Conservation (phyloP, 2,888 invertebrate species). For the Heliconius aoede region DNA sequence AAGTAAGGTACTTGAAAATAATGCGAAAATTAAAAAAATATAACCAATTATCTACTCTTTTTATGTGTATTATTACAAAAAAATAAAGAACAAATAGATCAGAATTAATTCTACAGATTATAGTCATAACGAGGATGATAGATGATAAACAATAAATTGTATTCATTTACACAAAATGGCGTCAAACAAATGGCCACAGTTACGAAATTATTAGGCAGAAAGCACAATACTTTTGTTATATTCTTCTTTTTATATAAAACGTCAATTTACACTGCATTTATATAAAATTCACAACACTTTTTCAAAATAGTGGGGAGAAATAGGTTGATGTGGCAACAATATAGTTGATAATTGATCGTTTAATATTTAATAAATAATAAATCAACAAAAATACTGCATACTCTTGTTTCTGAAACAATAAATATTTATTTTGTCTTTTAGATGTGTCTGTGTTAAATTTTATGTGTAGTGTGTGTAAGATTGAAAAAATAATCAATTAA, state of each 20-base stretch:
- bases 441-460: too few relatives aligned
- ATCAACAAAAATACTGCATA: too few relatives aligned
- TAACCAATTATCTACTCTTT: not conserved
- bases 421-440: too few relatives aligned
- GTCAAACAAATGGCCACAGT: constrained; percentile 29
- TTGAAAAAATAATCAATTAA: too few relatives aligned
- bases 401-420: too few relatives aligned
- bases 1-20: not conserved
- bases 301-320: constrained; percentile 2
- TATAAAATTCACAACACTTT: constrained; percentile 32
- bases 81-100: not conserved
- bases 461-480: too few relatives aligned
- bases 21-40: not conserved
- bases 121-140: not conserved
- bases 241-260: constrained; percentile 32
- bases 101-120: not conserved
- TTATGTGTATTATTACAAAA: not conserved
- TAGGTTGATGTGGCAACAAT: not conserved
- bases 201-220: constrained; percentile 33
- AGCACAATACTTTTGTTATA: constrained; percentile 38
- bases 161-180: constrained; percentile 23
- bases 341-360: not conserved
- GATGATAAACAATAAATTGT: not conserved
- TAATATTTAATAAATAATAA: too few relatives aligned
- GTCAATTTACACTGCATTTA: constrained; percentile 41